Conservation (phyloP, 2,888 invertebrate genomes). For the Ceraclea dissimilis region DNA sequence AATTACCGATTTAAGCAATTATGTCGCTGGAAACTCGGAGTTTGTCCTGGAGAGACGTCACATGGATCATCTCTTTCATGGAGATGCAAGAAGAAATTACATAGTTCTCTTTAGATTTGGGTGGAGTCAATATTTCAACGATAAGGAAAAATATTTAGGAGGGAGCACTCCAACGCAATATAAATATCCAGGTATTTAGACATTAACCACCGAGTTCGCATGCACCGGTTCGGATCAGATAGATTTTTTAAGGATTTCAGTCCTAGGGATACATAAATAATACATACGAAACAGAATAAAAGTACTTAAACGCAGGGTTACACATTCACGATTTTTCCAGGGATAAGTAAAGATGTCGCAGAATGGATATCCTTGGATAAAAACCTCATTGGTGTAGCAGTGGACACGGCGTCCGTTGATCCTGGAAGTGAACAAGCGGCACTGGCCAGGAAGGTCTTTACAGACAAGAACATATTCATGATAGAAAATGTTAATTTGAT, state of each 20-base stretch:
- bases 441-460: conserved; percentile 34
- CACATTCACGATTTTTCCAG: too few relatives aligned
- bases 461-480: conserved; percentile 46
- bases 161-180: conserved; percentile 3
- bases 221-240: too few relatives aligned
- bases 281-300: too few relatives aligned
- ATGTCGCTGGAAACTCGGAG: conserved; percentile 36
- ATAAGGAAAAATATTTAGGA: conserved; percentile 41
- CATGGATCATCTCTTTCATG: conserved; percentile 32
- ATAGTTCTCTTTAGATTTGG: conserved; percentile 43
- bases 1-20: conserved; percentile 37
- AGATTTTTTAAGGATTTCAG: too few relatives aligned
- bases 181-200: conserved; percentile 34
- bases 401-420: conserved; percentile 59
- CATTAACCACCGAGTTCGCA: too few relatives aligned
- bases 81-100: conserved; percentile 20
- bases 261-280: too few relatives aligned
- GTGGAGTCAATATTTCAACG: conserved; percentile 43
- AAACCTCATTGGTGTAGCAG: conserved; percentile 55
- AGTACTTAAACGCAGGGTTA: too few relatives aligned
- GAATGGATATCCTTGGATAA: conserved; percentile 51
- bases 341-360: conserved; percentile 51
- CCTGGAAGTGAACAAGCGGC: conserved; percentile 40
- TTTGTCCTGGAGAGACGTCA: conserved; percentile 38
- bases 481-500: conserved; percentile 55